Percentiles rank a stretch among this genome's conserved stretches.
These are phyloP conservation scores for Melanaphis sacchari DNA, from an alignment of 1,140 invertebrate species.

Conservation along the genomic window DNA sequence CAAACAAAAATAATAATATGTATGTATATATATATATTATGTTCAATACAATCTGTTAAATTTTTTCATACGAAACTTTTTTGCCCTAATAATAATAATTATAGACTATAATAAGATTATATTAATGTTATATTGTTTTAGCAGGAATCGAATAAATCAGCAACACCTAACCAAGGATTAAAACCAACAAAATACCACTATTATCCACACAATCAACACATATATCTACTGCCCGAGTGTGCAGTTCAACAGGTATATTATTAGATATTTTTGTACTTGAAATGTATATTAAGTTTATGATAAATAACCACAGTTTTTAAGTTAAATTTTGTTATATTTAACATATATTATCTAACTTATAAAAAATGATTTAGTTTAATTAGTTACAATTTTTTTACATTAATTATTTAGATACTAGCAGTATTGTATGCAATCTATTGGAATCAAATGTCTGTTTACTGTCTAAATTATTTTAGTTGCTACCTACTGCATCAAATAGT, in stretches of 20 bases:
- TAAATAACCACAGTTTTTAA: background rate
- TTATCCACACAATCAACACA: constrained; percentile 92
- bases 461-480: background rate
- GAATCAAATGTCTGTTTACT: background rate
- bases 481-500: background rate
- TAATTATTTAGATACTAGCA: background rate
- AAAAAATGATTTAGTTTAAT: background rate
- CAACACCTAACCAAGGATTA: constrained; percentile 74
- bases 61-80: background rate
- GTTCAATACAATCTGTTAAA: background rate
- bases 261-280: background rate
- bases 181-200: constrained; percentile 92
- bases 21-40: background rate
- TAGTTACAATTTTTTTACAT: background rate
- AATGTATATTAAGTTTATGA: background rate
- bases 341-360: background rate
- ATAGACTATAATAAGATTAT: too few relatives aligned
- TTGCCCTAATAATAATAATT: background rate
- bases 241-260: constrained; percentile 83
- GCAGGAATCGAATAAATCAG: constrained; percentile 64
- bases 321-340: background rate
- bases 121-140: constrained; percentile 58
- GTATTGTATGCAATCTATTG: background rate
- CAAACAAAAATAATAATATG: background rate
- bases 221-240: constrained; percentile 88